phyloP scores from a whole-genome alignment of 2,888 invertebrate species.

The Caenorhabditis panamensis region DNA sequence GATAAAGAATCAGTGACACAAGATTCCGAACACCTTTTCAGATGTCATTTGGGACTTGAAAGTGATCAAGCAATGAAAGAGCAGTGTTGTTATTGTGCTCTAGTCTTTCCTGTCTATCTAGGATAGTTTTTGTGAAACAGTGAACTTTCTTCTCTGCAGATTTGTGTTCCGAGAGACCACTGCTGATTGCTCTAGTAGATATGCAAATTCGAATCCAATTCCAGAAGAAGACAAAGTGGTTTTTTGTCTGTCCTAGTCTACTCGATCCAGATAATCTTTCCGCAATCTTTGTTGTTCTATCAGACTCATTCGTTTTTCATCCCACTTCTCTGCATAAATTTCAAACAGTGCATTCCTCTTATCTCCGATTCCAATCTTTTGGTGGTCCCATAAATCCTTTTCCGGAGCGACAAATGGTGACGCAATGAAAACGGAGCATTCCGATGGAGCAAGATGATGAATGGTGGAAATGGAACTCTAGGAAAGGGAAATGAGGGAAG shows the following conservation, averaged over 20 bases:
- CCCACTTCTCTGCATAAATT: not conserved
- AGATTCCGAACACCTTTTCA: too few relatives aligned
- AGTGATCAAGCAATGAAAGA: too few relatives aligned
- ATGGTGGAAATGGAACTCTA: not conserved
- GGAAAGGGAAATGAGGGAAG: not conserved
- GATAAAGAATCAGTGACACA: too few relatives aligned
- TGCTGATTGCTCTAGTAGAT: not conserved
- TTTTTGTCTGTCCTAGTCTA: not conserved
- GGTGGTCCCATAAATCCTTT: slow-evolving; percentile 27
- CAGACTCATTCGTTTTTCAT: slow-evolving; percentile 31
- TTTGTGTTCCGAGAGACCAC: too few relatives aligned
- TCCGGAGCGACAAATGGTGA: slow-evolving; percentile 12
- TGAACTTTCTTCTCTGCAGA: too few relatives aligned
- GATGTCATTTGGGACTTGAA: too few relatives aligned
- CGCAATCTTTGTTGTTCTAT: too few relatives aligned
- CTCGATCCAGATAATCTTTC: not conserved
- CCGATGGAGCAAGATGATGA: slow-evolving; percentile 15
- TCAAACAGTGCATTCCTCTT: slow-evolving; percentile 3
- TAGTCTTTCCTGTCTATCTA: too few relatives aligned
- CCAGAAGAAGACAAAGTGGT: not conserved
- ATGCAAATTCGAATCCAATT: not conserved
- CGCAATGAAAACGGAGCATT: slow-evolving; percentile 40
- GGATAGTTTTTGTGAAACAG: too few relatives aligned
- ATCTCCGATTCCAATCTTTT: slow-evolving; percentile 21
- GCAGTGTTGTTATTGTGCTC: too few relatives aligned